Conservation (phyloP, 2,113 vertebrate species). For the Machaerirhynchus nigripectus region DNA sequence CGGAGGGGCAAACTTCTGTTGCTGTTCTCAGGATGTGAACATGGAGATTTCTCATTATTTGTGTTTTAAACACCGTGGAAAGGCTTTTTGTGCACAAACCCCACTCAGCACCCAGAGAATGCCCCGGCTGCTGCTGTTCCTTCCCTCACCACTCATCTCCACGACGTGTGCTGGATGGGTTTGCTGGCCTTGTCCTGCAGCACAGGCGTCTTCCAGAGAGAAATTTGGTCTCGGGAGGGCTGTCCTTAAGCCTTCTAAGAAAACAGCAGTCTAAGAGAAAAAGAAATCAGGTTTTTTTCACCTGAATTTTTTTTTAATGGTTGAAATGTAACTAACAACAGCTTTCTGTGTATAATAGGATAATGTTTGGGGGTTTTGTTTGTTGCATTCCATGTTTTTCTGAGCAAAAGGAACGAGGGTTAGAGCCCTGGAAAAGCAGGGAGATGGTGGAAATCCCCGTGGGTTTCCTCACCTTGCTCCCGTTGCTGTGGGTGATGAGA, state of each 20-base stretch:
- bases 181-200: neutral
- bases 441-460: accelerated
- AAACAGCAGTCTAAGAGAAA: neutral
- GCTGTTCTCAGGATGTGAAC: neutral
- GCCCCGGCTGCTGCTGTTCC: neutral
- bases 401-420: neutral
- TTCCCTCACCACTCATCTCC: slow-evolving; percentile 77
- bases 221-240: neutral
- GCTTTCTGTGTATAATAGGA: accelerated
- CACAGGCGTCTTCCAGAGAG: slow-evolving; percentile 5
- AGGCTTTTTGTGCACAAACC: neutral
- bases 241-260: neutral
- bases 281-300: neutral
- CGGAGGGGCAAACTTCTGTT: neutral
- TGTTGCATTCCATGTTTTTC: neutral
- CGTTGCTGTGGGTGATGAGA: neutral
- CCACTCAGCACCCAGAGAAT: neutral
- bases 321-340: neutral
- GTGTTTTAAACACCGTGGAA: neutral
- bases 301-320: neutral
- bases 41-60: neutral
- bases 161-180: slow-evolving; percentile 74
- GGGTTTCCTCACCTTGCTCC: slow-evolving; percentile 71
- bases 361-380: accelerated
- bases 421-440: neutral